Conservation (phyloP, 2,888 invertebrate species). For the Carabus problematicus region DNA sequence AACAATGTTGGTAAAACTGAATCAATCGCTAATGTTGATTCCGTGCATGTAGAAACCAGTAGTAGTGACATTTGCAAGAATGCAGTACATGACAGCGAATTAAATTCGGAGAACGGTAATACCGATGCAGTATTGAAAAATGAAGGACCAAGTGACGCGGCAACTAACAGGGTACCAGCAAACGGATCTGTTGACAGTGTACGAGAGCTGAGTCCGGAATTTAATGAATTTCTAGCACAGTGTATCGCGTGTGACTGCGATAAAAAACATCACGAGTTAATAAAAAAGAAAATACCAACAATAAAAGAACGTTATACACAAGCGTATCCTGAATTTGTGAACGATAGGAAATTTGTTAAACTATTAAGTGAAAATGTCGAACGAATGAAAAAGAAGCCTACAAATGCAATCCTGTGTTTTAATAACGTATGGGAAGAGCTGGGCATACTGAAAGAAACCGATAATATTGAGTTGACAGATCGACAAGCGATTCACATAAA, state of each 20-base stretch:
- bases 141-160: not conserved
- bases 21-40: not conserved
- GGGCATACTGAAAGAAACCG: not conserved
- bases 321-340: not conserved
- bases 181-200: not conserved
- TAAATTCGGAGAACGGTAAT: not conserved
- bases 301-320: slow-evolving; percentile 6
- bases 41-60: not conserved
- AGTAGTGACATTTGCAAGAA: not conserved
- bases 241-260: not conserved
- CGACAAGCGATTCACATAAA: not conserved
- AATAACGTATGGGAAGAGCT: slow-evolving; percentile 9
- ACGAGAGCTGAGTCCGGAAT: not conserved
- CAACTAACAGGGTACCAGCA: not conserved
- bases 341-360: not conserved
- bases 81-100: not conserved
- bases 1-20: not conserved
- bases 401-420: slow-evolving; percentile 4
- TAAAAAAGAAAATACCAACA: not conserved
- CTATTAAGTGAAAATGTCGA: not conserved
- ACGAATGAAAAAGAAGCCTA: not conserved
- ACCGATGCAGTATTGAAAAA: not conserved
- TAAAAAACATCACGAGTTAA: not conserved
- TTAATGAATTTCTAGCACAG: not conserved
- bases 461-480: not conserved